A percentile compares a stretch with the other conserved stretches of the same genome.
Evolutionary conservation across 1,140 invertebrate genomes (phyloP).

Genomic region (Choristoneura fumiferana): DNA sequence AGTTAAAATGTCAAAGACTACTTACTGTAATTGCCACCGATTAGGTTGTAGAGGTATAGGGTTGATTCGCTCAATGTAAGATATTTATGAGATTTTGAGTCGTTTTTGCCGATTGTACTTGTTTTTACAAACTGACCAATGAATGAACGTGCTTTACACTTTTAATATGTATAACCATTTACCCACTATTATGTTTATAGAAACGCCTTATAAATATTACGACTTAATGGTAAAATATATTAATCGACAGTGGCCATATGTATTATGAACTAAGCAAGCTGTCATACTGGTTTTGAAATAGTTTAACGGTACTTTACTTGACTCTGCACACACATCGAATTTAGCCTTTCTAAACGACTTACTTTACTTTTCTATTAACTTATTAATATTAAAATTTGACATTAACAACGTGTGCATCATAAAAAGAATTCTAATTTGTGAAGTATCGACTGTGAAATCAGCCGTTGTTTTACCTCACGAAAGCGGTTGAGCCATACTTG

Average conservation of each 20-base stretch:
- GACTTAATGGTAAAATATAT: neutral
- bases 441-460: too few species aligned
- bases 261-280: constrained; percentile 3
- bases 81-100: too few species aligned
- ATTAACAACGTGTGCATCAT: neutral
- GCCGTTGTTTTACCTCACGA: too few species aligned
- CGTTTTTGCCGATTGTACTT: constrained; percentile 9
- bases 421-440: too few species aligned
- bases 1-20: neutral
- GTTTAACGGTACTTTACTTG: neutral
- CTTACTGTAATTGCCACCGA: constrained; percentile 8
- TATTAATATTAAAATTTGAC: constrained; percentile 2
- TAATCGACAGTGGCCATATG: constrained; percentile 6
- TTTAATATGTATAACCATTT: too few species aligned
- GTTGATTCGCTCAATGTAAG: too few species aligned
- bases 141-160: too few species aligned
- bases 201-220: neutral
- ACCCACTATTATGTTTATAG: neutral
- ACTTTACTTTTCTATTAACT: neutral
- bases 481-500: too few species aligned
- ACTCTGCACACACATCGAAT: neutral
- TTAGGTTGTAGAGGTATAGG: neutral
- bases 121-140: neutral
- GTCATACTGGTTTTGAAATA: constrained; percentile 4
- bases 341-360: neutral